phyloP scores from a whole-genome alignment of 2,888 invertebrate genomes.

The Agrotis clavis region DNA sequence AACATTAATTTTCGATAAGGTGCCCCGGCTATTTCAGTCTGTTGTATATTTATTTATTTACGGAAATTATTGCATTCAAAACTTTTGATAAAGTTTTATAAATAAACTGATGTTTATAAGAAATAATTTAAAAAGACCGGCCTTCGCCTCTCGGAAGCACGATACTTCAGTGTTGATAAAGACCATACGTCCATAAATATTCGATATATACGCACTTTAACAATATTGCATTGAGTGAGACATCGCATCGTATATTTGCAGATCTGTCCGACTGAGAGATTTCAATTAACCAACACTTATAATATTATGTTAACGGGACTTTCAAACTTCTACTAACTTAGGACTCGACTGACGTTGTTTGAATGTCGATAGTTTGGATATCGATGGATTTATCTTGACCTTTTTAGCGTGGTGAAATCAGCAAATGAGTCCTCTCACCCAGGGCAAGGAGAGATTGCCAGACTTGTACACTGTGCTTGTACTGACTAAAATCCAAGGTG shows the following conservation, averaged over 20 bases:
- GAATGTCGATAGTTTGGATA: slow-evolving; percentile 3
- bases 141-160: slow-evolving; percentile 14
- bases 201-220: slow-evolving; percentile 16
- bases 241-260: slow-evolving; percentile 39
- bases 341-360: slow-evolving; percentile 10
- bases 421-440: too few species aligned
- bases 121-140: slow-evolving; percentile 7
- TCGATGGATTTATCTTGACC: slow-evolving; percentile 2
- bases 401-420: background rate
- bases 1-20: too few species aligned
- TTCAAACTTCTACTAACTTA: slow-evolving; percentile 36
- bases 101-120: background rate
- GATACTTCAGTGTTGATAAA: background rate
- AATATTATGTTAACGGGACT: slow-evolving; percentile 45
- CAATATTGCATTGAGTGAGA: slow-evolving; percentile 22
- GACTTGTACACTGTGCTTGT: too few species aligned
- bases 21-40: background rate
- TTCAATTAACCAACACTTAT: slow-evolving; percentile 49
- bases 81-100: background rate
- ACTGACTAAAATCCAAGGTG: too few species aligned
- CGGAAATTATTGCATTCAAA: background rate
- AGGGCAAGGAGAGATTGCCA: too few species aligned
- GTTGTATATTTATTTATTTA: background rate
- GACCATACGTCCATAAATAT: slow-evolving; percentile 9
- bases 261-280: slow-evolving; percentile 44